Evolutionary conservation across 2,888 invertebrate genomes (phyloP).

Genomic region (Xanthorhoe spadicearia): DNA sequence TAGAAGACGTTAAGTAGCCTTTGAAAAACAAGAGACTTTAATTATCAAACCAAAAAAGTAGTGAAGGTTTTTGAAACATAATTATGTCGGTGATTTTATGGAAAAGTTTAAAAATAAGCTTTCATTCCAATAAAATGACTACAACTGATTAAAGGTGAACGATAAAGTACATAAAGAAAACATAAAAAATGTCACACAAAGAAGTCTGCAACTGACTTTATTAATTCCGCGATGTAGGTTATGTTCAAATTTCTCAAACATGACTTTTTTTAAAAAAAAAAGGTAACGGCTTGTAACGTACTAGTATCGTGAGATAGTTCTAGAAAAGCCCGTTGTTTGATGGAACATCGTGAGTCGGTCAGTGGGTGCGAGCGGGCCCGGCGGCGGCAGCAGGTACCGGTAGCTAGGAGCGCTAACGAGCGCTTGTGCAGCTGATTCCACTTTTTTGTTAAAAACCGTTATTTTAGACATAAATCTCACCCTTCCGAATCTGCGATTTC

Average conservation of each 20-base stretch:
- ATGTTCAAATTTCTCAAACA: background rate
- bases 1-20: background rate
- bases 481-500: constrained; percentile 78
- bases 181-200: background rate
- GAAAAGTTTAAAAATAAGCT: background rate
- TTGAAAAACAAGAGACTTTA: background rate
- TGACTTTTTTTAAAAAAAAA: background rate
- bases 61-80: too few relatives aligned
- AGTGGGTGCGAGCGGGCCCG: constrained; percentile 19
- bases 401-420: constrained; percentile 46
- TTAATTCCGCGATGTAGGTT: constrained; percentile 1
- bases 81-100: too few relatives aligned
- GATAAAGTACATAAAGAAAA: background rate
- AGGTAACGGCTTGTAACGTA: constrained; percentile 30
- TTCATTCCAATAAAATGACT: background rate
- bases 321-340: constrained; percentile 24
- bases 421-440: constrained; percentile 70
- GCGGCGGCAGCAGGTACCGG: constrained; percentile 7
- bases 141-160: background rate
- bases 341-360: constrained; percentile 32
- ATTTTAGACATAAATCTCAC: constrained; percentile 82
- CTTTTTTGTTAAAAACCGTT: constrained; percentile 79
- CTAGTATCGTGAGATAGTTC: constrained; percentile 26
- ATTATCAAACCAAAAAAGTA: too few relatives aligned
- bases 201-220: background rate